Percentiles rank a stretch among this genome's conserved stretches.
These are phyloP conservation scores for Leptinotarsa juncta DNA, from an alignment of 2,888 invertebrate genomes.

Conservation along the genomic window DNA sequence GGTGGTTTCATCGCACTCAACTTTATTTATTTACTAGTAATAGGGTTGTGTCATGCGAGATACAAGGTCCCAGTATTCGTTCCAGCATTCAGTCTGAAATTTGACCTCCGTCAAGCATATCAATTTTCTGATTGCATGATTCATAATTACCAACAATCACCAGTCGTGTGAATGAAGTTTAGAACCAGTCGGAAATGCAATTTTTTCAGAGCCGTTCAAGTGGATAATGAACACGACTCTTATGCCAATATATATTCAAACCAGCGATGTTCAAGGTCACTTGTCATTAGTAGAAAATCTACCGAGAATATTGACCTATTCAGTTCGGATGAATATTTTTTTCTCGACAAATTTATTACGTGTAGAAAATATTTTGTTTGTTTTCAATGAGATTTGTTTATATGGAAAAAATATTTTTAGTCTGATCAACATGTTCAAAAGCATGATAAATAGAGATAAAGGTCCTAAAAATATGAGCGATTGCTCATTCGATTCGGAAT, in stretches of 20 bases:
- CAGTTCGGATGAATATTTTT: too few relatives aligned
- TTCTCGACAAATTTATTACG: too few relatives aligned
- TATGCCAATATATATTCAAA: neutral
- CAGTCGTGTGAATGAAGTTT: conserved; percentile 19
- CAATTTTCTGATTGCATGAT: conserved; percentile 21
- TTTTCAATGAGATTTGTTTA: too few relatives aligned
- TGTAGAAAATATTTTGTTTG: too few relatives aligned
- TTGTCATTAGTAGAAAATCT: too few relatives aligned
- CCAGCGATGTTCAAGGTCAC: neutral
- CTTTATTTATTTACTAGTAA: neutral
- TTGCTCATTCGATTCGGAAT: too few relatives aligned
- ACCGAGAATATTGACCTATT: too few relatives aligned
- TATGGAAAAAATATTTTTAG: too few relatives aligned
- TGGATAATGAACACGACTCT: neutral
- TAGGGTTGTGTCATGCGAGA: neutral
- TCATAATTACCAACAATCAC: conserved; percentile 23
- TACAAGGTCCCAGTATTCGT: neutral
- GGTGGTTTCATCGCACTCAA: neutral
- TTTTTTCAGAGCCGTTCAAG: neutral
- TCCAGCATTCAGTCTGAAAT: conserved; percentile 7
- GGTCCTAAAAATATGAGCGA: too few relatives aligned
- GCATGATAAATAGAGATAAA: too few relatives aligned
- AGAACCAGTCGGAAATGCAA: neutral
- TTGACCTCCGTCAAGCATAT: conserved; percentile 9
- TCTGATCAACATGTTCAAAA: too few relatives aligned